Evolutionary conservation across 2,113 vertebrate species (phyloP).

Genomic region (Pseudolaguvia tuberculata): DNA sequence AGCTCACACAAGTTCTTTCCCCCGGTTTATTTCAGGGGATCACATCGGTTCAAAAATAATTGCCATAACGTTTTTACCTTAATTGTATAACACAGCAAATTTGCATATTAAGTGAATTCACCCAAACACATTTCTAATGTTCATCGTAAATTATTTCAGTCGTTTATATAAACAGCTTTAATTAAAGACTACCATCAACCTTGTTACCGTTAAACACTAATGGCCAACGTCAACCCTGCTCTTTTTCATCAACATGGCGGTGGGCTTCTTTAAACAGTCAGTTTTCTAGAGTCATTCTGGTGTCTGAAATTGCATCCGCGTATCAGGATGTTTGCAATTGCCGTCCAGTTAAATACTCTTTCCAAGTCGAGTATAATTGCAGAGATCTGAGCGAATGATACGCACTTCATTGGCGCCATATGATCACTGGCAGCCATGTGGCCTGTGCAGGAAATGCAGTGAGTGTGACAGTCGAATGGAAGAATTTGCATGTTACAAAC

Average conservation of each 20-base stretch:
- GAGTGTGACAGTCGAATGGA: conserved; percentile 2
- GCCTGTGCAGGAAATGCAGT: conserved; percentile 6
- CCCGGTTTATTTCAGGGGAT: no score
- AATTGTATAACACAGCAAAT: no score
- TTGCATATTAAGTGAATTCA: neutral
- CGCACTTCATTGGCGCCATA: conserved; percentile 49
- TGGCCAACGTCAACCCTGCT: neutral
- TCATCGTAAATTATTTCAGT: neutral
- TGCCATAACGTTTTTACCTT: neutral
- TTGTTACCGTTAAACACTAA: conserved; percentile 7
- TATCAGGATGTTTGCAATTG: conserved; percentile 51
- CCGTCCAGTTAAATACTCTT: conserved; percentile 27
- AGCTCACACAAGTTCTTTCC: no score
- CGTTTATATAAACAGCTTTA: neutral
- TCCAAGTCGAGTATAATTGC: conserved; percentile 41
- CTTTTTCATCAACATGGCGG: conserved; percentile 25
- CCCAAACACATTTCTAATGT: neutral
- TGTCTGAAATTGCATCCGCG: conserved; percentile 36
- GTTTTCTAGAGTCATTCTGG: neutral
- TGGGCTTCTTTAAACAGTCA: conserved; percentile 27
- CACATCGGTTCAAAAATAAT: neutral
- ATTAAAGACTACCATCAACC: conserved; percentile 18
- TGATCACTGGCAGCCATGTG: conserved; percentile 45
- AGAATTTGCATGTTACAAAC: conserved; percentile 23
- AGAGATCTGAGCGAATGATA: conserved; percentile 46